These are phyloP conservation scores for Scomber japonicus DNA, from an alignment of 2,113 vertebrate genomes.

Conservation along the genomic window DNA sequence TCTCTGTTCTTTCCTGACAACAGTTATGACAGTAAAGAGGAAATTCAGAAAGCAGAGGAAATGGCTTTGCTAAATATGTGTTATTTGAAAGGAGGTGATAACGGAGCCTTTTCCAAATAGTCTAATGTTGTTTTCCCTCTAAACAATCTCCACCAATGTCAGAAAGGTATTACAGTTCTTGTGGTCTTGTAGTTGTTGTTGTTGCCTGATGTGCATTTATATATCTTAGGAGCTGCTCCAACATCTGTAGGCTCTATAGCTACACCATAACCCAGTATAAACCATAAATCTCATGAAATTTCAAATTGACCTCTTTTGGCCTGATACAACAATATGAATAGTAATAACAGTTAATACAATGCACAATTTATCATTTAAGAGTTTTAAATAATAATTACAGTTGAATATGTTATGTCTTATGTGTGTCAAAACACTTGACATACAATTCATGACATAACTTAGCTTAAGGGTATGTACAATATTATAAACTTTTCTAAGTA, in stretches of 20 bases:
- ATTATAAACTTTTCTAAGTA: background rate
- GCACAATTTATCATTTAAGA: background rate
- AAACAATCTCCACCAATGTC: background rate
- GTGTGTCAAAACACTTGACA: too few relatives aligned
- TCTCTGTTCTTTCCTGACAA: background rate
- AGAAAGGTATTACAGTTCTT: background rate
- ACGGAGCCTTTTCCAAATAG: background rate
- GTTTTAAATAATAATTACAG: background rate
- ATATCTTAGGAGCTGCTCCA: background rate
- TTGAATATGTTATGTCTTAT: background rate
- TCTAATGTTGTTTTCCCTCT: too few relatives aligned
- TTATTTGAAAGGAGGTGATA: background rate
- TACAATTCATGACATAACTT: background rate
- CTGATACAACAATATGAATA: background rate
- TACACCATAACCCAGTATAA: background rate
- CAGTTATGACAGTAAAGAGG: background rate
- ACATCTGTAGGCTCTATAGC: too few relatives aligned
- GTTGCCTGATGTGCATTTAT: background rate
- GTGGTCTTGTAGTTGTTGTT: background rate
- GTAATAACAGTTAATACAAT: background rate
- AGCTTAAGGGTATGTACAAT: background rate
- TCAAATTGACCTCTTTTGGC: background rate
- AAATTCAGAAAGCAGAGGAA: background rate
- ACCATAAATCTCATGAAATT: background rate
- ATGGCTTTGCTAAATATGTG: background rate